phyloP scores from a whole-genome alignment of 1,140 invertebrate genomes.

The Saccostrea cuccullata region DNA sequence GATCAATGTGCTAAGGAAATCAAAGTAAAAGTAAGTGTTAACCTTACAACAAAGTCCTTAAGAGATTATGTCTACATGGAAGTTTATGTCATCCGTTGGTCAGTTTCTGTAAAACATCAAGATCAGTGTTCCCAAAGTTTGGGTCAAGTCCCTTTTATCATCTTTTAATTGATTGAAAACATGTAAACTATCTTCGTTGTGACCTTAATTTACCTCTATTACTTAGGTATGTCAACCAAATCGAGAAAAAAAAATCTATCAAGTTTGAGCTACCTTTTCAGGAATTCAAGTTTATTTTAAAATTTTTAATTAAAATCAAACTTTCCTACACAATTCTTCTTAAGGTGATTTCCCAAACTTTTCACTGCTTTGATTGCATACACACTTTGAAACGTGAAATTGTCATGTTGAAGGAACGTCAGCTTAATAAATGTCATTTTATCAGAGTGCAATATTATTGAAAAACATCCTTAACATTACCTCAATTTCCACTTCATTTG shows the following conservation, averaged over 20 bases:
- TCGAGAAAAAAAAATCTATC: too few relatives aligned
- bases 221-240: too few relatives aligned
- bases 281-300: too few relatives aligned
- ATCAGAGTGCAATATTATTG: neutral
- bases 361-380: neutral
- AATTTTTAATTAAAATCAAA: too few relatives aligned
- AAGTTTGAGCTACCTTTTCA: too few relatives aligned
- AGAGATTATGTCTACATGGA: neutral
- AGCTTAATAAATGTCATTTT: neutral
- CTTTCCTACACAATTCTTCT: too few relatives aligned
- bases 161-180: neutral
- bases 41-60: neutral
- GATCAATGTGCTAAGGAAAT: constrained; percentile 62
- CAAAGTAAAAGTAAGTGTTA: constrained; percentile 54
- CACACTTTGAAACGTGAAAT: neutral
- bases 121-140: neutral
- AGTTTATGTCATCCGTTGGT: constrained; percentile 6
- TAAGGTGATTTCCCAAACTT: neutral
- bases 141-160: neutral
- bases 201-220: neutral
- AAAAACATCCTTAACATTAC: neutral
- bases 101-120: constrained; percentile 28
- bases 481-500: neutral
- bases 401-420: neutral
- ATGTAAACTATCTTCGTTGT: neutral